These are phyloP conservation scores for Glossophaga mutica DNA, from an alignment of 2,797 vertebrate species.

Conservation along the genomic window DNA sequence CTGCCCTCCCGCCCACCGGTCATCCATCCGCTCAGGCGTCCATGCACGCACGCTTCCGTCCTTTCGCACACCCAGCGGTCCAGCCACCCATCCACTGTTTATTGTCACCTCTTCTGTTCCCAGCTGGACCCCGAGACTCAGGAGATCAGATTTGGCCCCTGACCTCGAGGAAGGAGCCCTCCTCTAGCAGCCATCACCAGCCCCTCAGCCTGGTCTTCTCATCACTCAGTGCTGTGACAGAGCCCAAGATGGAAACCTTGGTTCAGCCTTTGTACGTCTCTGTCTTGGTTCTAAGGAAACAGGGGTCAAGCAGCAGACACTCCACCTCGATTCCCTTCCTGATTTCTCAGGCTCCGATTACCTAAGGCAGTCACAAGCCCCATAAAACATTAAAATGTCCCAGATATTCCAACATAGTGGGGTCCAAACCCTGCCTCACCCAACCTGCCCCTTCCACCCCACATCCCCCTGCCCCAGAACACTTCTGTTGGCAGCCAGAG, in stretches of 20 bases:
- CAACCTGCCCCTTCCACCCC: neutral
- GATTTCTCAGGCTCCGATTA: neutral
- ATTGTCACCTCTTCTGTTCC: neutral
- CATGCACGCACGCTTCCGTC: rapidly evolving
- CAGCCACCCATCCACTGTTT: neutral
- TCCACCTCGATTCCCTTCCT: neutral
- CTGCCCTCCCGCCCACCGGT: neutral
- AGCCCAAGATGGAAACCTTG: neutral
- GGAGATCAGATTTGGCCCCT: neutral
- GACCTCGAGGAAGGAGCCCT: neutral
- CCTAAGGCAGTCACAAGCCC: neutral
- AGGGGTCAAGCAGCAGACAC: neutral
- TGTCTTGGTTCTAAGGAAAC: neutral
- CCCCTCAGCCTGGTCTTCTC: neutral
- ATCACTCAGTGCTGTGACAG: neutral
- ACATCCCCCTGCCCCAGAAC: neutral
- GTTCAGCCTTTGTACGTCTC: neutral
- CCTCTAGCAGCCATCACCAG: neutral
- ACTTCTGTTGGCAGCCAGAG: neutral
- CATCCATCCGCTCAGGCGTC: rapidly evolving
- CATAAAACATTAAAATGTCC: neutral
- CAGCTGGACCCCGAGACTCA: neutral
- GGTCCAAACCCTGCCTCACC: neutral
- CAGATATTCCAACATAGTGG: neutral
- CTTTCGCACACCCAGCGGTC: neutral